Evolutionary conservation across 2,888 invertebrate genomes (phyloP), one percentile per base, ranked within the genome.

Genomic region (Lepetodrilus schrolli): DNA sequence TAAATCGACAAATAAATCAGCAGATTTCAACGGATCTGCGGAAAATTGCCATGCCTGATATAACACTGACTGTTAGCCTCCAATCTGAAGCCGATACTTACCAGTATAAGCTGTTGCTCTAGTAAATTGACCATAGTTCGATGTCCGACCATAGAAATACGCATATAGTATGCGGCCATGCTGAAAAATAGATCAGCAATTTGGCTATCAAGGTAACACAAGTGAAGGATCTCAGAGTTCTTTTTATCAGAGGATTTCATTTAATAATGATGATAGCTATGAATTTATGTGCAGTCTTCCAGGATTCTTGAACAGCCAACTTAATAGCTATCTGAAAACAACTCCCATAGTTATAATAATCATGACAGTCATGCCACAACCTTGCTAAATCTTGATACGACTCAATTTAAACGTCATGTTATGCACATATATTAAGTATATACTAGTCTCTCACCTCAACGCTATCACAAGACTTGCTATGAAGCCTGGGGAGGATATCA

Each of bases 101-200:
- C 90, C 87, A 90, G 78, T 58, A 82, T 79, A 4, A 90, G 80
- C 73, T 90, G 90, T 48, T 89, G 84, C 69, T 85, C 77, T 5
- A 90, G 81, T 21, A 89, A 77, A 23, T 80, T 78, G 5, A 89
- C 87, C 82, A 89, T 86, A 66, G 89, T 85, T 48, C 85, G 83
- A 37, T 87, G 88, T n/a, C 88, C 89, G 43, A 85, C 80, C 78
- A 88, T 87, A 8, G 88, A 80, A 58, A 89, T 85, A 66, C 87
- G 84, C 74, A 84, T 82, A 73, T 89, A 90, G 80, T 90, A 90
- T n/a, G 87, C 84, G 7, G 84, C 79, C 74, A 90, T 84, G 73
- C 91, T 90, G 81, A 4, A 86, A 85, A 50, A 73, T 26, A n/a
- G n/a, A n/a, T 50, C 10, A 36, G 30, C 23, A n/a, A n/a, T n/a